Base-by-base conservation (phyloP, 1,140 invertebrate species). In the Liolophura sinensis region DNA sequence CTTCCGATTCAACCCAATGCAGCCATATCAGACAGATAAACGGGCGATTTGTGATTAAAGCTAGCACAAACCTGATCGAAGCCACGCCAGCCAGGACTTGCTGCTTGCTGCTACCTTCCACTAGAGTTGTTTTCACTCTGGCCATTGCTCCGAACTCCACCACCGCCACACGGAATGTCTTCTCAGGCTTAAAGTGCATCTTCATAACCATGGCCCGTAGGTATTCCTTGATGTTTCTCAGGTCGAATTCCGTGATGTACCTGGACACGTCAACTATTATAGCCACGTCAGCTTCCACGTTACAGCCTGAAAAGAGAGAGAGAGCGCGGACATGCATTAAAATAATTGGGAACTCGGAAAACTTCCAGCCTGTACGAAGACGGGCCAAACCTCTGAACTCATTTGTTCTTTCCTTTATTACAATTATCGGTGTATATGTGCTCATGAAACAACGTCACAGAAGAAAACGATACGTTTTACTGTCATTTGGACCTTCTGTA, bases 261-360 rank as follows among this genome's bases (percentile, higher is more conserved):
- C 77, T 67, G 25, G 78, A 79, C 7, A 73, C 65, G 56, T 81
- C 79, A 11, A 81, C 70, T 40, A 73, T 72, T 68, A 81, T 79
- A 20, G 77, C 73, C n/a, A 81, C 70, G 63, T 81, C 79, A 25
- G 73, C 79, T 46, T 66, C 63, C 4, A 69, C 62, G 4, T 68
- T 63, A 64, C 79, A 81, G 16, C 65, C 79, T 79, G 61, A 14
- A 20, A 16, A 11, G 46, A 60, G 22, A 49, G 27, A 56, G 25
- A 18, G 27, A 56, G 27, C 12, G n/a, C 12, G 9, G 24, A 40
- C 3, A 40, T 3, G 9, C 3, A 9, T 40, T 3, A 40, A 40
- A 40, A 40, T n/a, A n/a, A n/a, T n/a, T n/a, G n/a, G n/a, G n/a
- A n/a, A n/a, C n/a, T n/a, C n/a, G n/a, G n/a, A n/a, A n/a, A n/a